These are phyloP conservation scores for Podarcis lilfordi DNA, from an alignment of 2,797 vertebrate species.

Conservation along the genomic window DNA sequence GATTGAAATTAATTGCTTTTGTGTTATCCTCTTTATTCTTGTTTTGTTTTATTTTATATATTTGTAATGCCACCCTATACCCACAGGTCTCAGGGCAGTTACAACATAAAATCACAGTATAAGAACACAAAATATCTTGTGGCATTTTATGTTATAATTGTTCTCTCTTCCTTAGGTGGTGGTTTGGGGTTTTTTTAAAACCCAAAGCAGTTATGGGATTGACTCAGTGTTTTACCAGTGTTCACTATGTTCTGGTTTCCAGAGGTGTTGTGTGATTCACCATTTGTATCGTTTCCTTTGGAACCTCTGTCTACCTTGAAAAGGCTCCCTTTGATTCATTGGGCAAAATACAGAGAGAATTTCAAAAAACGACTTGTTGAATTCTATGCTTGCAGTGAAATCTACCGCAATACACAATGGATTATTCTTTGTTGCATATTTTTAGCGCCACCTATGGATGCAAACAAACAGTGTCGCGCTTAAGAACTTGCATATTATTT, in stretches of 20 bases:
- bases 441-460: constrained; percentile 67
- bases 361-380: neutral
- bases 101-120: no score
- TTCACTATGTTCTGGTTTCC: neutral
- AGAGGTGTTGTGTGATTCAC: neutral
- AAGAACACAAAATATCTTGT: neutral
- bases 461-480: neutral
- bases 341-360: neutral
- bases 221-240: neutral
- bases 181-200: no score
- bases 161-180: neutral
- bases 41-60: no score
- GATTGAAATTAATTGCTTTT: neutral
- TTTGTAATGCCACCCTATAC: no score
- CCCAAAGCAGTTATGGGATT: neutral
- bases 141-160: neutral
- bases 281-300: neutral
- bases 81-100: no score
- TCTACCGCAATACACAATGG: neutral
- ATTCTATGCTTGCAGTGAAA: neutral
- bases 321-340: neutral
- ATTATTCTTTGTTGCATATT: constrained; percentile 29
- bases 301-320: neutral
- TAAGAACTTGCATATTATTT: neutral
- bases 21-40: neutral